Percentiles rank a stretch among this genome's conserved stretches.
Evolutionary conservation across 2,888 invertebrate species (phyloP).

Genomic region (Pinctada fucata): DNA sequence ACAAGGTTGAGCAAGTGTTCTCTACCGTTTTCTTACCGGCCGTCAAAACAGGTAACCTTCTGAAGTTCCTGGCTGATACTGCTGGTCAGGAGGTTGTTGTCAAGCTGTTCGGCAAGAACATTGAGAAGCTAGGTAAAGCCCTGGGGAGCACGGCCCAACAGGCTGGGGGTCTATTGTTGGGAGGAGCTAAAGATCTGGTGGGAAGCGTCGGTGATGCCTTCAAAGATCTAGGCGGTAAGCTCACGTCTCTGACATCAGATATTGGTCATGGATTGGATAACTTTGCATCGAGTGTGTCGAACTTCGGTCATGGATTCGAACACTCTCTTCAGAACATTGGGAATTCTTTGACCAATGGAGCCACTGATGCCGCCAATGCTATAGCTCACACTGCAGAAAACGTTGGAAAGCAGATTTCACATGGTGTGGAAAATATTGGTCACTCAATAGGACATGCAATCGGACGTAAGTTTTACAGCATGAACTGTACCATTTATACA

Average conservation of each 20-base stretch:
- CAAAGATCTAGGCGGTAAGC: slow-evolving; percentile 16
- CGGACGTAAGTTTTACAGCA: neutral
- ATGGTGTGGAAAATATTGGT: slow-evolving; percentile 13
- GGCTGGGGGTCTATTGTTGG: slow-evolving; percentile 18
- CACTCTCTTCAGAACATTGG: slow-evolving; percentile 16
- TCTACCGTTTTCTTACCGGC: slow-evolving; percentile 14
- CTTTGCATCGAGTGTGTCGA: slow-evolving; percentile 2
- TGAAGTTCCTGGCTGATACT: slow-evolving; percentile 18
- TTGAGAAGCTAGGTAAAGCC: slow-evolving; percentile 15
- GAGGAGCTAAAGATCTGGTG: slow-evolving; percentile 15
- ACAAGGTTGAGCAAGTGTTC: slow-evolving; percentile 1
- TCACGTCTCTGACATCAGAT: slow-evolving; percentile 17
- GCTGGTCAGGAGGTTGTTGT: slow-evolving; percentile 1
- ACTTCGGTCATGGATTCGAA: slow-evolving; percentile 1
- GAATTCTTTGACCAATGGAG: slow-evolving; percentile 1
- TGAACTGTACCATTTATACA: too few species aligned
- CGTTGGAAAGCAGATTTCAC: neutral
- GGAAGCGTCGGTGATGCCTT: slow-evolving; percentile 8
- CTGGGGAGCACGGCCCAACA: slow-evolving; percentile 22
- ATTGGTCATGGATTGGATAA: slow-evolving; percentile 21
- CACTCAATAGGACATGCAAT: slow-evolving; percentile 3
- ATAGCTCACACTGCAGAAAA: slow-evolving; percentile 14
- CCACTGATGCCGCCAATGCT: neutral
- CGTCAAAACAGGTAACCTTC: slow-evolving; percentile 13
- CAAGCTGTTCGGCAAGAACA: slow-evolving; percentile 19